These are phyloP conservation scores for Latrodectus hesperus DNA, from an alignment of 2,888 invertebrate species.

Conservation along the genomic window DNA sequence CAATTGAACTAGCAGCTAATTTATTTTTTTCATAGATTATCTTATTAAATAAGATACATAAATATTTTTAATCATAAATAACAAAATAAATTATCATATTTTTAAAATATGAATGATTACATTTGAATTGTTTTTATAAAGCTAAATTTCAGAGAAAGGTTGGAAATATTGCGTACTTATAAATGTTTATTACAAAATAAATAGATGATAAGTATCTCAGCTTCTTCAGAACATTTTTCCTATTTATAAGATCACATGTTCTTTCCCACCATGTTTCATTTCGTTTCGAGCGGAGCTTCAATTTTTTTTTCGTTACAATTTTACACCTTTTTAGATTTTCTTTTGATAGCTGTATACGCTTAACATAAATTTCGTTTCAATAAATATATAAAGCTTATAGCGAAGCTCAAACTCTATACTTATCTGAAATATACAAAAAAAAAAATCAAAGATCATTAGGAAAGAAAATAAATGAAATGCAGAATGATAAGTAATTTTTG, in stretches of 20 bases:
- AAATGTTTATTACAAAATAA: no score
- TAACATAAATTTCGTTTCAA: constrained; percentile 54
- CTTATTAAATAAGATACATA: no score
- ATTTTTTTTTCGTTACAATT: constrained; percentile 23
- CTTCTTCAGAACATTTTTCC: no score
- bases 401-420: constrained; percentile 56
- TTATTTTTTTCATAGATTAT: no score
- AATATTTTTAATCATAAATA: no score
- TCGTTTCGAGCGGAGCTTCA: background rate
- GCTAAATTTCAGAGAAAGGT: no score
- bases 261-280: constrained; percentile 9
- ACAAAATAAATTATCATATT: no score
- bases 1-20: no score
- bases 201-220: no score
- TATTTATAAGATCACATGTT: constrained; percentile 6
- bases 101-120: no score
- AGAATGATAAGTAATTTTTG: constrained; percentile 61
- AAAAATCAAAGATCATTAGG: constrained; percentile 24
- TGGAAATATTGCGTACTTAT: no score
- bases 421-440: constrained; percentile 53
- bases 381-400: constrained; percentile 12
- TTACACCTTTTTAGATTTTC: constrained; percentile 37
- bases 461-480: constrained; percentile 31
- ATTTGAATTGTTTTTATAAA: no score
- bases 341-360: constrained; percentile 59